Evolutionary conservation across 2,797 vertebrate species (phyloP).

Genomic region (Prionace glauca): DNA sequence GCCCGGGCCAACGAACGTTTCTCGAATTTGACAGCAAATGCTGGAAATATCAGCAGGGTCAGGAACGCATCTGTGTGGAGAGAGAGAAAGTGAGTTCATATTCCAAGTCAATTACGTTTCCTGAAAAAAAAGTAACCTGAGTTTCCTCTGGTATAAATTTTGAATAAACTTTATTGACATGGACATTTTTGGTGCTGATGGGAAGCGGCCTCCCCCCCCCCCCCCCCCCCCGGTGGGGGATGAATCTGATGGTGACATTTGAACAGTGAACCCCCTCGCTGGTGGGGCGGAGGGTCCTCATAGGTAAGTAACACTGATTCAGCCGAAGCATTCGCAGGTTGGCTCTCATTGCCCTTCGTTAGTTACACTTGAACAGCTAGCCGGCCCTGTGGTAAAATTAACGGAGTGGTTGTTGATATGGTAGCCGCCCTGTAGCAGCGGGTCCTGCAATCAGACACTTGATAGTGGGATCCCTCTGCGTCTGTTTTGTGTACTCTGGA

Average conservation of each 20-base stretch:
- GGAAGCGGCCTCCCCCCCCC: not conserved
- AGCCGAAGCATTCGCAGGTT: not conserved
- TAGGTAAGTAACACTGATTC: not conserved
- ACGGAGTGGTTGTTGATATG: not conserved
- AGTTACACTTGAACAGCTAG: not conserved
- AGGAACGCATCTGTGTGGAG: not conserved
- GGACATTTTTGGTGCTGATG: not conserved
- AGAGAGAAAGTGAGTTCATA: not conserved
- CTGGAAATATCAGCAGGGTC: not conserved
- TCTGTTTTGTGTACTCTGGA: not conserved
- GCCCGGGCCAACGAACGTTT: not conserved
- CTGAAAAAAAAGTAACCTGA: not conserved
- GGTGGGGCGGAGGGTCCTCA: too few species aligned
- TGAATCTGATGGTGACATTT: not conserved
- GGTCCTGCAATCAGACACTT: not conserved
- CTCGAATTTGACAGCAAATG: not conserved
- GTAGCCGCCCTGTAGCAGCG: not conserved
- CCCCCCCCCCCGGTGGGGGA: not conserved
- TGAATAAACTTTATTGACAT: not conserved
- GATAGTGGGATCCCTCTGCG: not conserved
- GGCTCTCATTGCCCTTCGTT: too few species aligned
- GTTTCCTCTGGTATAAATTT: not conserved
- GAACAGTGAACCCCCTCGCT: too few species aligned
- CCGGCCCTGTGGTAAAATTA: not conserved
- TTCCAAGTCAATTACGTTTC: not conserved